Percentiles rank a stretch among this genome's conserved stretches.
Conservation (phyloP, 2,888 invertebrate genomes). For the Lycaena phlaeas region DNA sequence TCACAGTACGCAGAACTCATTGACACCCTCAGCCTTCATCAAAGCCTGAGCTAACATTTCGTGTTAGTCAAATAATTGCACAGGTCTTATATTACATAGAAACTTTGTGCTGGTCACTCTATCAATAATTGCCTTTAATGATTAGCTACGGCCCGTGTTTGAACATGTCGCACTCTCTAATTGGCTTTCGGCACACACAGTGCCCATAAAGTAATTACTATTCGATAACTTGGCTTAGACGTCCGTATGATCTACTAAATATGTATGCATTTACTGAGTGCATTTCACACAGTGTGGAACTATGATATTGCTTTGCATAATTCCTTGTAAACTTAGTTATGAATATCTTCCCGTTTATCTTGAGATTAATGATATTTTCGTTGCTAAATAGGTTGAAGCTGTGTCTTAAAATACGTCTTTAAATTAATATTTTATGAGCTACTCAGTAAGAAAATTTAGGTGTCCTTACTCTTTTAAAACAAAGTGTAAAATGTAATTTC, state of each 20-base stretch:
- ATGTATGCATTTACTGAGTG: neutral
- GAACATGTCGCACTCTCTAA: conserved; percentile 24
- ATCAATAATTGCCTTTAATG: conserved; percentile 41
- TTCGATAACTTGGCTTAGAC: conserved; percentile 10
- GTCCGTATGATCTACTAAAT: conserved; percentile 6
- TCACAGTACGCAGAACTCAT: neutral
- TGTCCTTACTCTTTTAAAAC: no score
- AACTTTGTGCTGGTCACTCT: conserved; percentile 15
- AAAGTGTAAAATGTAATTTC: no score
- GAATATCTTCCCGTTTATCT: neutral
- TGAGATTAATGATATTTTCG: neutral
- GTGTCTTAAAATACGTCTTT: no score
- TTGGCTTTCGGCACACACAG: conserved; percentile 23
- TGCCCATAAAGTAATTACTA: conserved; percentile 19
- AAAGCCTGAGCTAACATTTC: conserved; percentile 9
- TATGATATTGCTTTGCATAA: neutral
- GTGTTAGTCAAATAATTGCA: conserved; percentile 11
- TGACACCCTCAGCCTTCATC: neutral
- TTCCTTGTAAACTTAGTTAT: neutral
- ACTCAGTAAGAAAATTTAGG: no score
- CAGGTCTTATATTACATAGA: conserved; percentile 11
- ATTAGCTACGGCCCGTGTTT: conserved; percentile 32
- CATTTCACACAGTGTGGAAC: conserved; percentile 3
- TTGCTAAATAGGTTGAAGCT: no score
- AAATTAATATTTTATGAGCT: no score